Conservation (phyloP, 2,113 vertebrate genomes). For the Istiophorus platypterus region DNA sequence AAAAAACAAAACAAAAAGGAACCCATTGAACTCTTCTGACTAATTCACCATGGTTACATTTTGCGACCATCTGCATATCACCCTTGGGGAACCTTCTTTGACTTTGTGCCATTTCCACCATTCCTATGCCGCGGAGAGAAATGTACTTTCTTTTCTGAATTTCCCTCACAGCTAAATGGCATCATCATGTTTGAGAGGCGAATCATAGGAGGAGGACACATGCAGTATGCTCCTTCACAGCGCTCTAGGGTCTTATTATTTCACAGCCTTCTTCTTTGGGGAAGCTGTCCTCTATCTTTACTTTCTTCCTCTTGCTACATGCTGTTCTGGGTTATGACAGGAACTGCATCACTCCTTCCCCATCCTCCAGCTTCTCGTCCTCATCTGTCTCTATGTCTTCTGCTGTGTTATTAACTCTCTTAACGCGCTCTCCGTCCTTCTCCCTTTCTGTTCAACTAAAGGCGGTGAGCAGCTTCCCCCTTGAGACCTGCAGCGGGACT, state of each 20-base stretch:
- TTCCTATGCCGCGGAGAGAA: background rate
- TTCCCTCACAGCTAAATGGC: conserved; percentile 23
- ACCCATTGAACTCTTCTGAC: conserved; percentile 17
- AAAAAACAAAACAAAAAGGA: conserved; percentile 18
- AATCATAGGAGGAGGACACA: background rate
- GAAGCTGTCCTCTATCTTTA: conserved; percentile 31
- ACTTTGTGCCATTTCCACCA: conserved; percentile 7
- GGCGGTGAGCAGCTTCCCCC: conserved; percentile 49
- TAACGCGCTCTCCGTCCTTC: conserved; percentile 39
- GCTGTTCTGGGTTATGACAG: conserved; percentile 12
- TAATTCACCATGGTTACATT: conserved; percentile 25
- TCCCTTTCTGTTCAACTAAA: conserved; percentile 34
- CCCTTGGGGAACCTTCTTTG: background rate
- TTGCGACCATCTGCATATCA: conserved; percentile 13
- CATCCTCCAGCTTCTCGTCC: conserved; percentile 7
- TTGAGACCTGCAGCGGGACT: conserved; percentile 14
- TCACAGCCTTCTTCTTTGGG: conserved; percentile 22
- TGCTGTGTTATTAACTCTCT: conserved; percentile 39
- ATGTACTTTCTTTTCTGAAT: background rate
- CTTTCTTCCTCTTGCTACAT: conserved; percentile 31
- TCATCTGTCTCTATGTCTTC: background rate
- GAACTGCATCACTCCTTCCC: conserved; percentile 31
- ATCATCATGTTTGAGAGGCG: conserved; percentile 21
- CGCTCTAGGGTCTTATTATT: background rate
- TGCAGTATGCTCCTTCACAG: background rate